Evolutionary conservation across 2,113 vertebrate genomes (phyloP), one percentile per base, ranked within the genome.

Genomic region (Pontoporia blainvillei): DNA sequence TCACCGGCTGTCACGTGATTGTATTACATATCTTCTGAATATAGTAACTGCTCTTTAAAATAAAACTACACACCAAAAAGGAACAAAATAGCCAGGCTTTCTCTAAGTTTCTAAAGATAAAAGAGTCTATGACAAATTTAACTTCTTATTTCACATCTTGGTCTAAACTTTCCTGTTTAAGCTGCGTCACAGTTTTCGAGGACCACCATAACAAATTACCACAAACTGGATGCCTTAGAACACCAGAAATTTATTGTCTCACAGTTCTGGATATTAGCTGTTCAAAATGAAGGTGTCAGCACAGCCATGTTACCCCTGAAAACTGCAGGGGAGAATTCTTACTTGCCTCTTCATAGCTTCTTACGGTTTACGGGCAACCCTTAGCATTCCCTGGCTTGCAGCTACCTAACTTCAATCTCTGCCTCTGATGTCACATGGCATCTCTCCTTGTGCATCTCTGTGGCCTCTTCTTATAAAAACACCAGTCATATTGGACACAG

Each of bases 31-130:
- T 91, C 52, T 57, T 76, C 59, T 41, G 34, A 88, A 93, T 86
- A 93, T 93, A 95, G 72, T 78, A 81, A 82, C 39, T 89, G 71
- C 91, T 91, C 34, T 49, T 94, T 91, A 75, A 96, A 97, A 94
- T 72, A 96, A 73, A 94, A 81, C 8, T 64, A 2, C 36, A 66
- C 52, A 11, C 17, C 46, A 82, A 69, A 90, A 81, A 82, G 49
- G 90, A 81, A 67, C 66, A 49, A 64, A 10, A 57, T 71, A 72
- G 17, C 14, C 52, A 92, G 29, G 12, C 1, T 92, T 88, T 71
- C 31, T 87, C 31, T 95, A 39, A 27, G 61, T 86, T 87, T 31
- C 44, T 52, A 92, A 96, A 90, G 75, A 36, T 67, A 61, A 91
- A 90, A 87, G 31, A 15, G 6, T 64, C 52, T 90, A 18, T 82